These are phyloP conservation scores for Oreochromis tanganicae DNA, from an alignment of 2,113 vertebrate genomes.

Conservation along the genomic window DNA sequence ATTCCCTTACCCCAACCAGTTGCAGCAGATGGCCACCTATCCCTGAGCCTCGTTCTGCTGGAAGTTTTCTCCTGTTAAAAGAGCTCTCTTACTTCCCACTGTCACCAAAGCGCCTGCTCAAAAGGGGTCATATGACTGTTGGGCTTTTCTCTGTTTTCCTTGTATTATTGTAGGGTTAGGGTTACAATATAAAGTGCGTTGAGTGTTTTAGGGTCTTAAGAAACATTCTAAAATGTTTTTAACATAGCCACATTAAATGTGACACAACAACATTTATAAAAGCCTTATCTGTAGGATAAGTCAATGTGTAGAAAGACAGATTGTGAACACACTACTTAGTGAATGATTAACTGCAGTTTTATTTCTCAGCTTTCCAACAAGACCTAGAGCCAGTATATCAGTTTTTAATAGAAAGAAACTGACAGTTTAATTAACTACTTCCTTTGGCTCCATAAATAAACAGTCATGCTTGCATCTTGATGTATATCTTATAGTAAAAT, in stretches of 20 bases:
- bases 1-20: not conserved
- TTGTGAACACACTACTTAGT: too few species aligned
- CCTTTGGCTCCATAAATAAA: too few species aligned
- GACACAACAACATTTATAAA: not conserved
- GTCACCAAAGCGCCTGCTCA: not conserved
- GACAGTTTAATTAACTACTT: too few species aligned
- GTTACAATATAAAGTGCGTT: not conserved
- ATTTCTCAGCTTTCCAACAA: too few species aligned
- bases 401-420: too few species aligned
- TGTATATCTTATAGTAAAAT: too few species aligned
- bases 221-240: not conserved
- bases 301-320: too few species aligned
- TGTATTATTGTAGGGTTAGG: not conserved
- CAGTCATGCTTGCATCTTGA: too few species aligned
- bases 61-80: not conserved
- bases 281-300: too few species aligned
- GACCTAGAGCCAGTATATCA: too few species aligned
- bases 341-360: too few species aligned
- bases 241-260: not conserved
- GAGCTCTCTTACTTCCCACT: not conserved
- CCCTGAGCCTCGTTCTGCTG: not conserved
- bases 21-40: not conserved
- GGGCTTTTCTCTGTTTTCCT: not conserved
- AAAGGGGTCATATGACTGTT: not conserved
- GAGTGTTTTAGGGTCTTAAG: not conserved